Percentiles rank a stretch among this genome's conserved stretches.
Evolutionary conservation across 2,888 invertebrate genomes (phyloP).

Genomic region (Cactoblastis cactorum): DNA sequence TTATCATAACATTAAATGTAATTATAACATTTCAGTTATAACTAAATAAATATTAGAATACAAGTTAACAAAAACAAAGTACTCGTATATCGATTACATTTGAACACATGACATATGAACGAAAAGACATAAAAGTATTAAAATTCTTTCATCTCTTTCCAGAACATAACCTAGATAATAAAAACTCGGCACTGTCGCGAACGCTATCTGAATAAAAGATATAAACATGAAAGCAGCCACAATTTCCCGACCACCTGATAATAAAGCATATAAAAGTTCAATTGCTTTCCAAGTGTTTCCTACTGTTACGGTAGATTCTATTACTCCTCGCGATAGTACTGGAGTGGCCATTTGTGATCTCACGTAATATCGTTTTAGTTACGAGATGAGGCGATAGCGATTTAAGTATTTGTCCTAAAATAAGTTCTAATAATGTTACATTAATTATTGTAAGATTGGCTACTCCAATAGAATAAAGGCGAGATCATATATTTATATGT

Average conservation of each 20-base stretch:
- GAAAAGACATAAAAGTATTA: neutral
- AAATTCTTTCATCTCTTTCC: neutral
- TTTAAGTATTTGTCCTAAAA: no score
- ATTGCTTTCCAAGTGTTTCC: constrained; percentile 36
- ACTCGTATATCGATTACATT: no score
- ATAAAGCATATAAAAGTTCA: constrained; percentile 20
- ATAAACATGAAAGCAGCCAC: neutral
- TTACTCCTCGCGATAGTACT: constrained; percentile 28
- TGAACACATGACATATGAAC: neutral
- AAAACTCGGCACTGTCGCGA: neutral
- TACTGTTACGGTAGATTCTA: constrained; percentile 33
- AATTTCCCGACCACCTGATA: constrained; percentile 7
- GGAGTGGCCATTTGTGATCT: constrained; percentile 24
- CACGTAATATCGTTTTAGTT: neutral
- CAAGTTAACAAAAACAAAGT: no score
- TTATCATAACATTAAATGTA: no score
- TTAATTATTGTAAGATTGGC: no score
- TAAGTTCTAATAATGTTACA: no score
- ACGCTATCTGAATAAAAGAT: neutral
- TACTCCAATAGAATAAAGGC: no score
- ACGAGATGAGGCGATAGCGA: neutral
- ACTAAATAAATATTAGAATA: no score
- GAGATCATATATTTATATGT: no score
- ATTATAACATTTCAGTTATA: no score
- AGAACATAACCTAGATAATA: neutral